phyloP scores from a whole-genome alignment of 2,888 invertebrate genomes.

The Oligia latruncula region DNA sequence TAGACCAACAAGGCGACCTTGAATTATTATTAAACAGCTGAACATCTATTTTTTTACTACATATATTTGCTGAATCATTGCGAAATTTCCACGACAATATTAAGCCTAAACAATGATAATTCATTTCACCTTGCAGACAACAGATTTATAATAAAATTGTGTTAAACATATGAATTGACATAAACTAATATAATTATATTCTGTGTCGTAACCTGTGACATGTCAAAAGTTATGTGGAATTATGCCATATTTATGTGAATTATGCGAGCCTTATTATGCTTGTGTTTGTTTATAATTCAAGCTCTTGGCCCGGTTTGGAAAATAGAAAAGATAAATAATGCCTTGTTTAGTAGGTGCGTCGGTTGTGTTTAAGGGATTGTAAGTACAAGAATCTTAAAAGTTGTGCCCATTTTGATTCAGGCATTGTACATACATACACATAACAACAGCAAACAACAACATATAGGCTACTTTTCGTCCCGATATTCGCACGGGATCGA shows the following conservation, averaged over 20 bases:
- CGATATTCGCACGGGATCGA: too few relatives aligned
- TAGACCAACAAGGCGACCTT: neutral
- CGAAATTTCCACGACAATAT: conserved; percentile 35
- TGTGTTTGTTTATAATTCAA: conserved; percentile 31
- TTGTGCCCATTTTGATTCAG: too few relatives aligned
- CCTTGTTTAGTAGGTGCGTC: neutral
- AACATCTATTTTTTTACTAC: neutral
- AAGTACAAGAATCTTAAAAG: too few relatives aligned
- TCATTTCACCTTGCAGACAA: conserved; percentile 58
- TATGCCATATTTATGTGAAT: conserved; percentile 65
- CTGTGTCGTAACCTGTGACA: conserved; percentile 51
- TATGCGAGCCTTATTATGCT: conserved; percentile 43
- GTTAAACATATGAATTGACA: conserved; percentile 38
- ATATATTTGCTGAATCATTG: conserved; percentile 30
- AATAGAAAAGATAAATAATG: conserved; percentile 37
- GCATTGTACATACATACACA: too few relatives aligned
- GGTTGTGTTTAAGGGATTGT: too few relatives aligned
- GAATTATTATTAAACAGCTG: neutral
- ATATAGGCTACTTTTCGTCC: too few relatives aligned
- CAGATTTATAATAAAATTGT: conserved; percentile 42
- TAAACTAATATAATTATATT: conserved; percentile 47
- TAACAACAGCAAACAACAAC: too few relatives aligned
- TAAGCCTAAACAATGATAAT: conserved; percentile 58
- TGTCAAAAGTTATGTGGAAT: conserved; percentile 64
- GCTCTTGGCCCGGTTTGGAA: conserved; percentile 28